Conservation (phyloP, 2,888 invertebrate genomes). For the Hedychridium roseum region DNA sequence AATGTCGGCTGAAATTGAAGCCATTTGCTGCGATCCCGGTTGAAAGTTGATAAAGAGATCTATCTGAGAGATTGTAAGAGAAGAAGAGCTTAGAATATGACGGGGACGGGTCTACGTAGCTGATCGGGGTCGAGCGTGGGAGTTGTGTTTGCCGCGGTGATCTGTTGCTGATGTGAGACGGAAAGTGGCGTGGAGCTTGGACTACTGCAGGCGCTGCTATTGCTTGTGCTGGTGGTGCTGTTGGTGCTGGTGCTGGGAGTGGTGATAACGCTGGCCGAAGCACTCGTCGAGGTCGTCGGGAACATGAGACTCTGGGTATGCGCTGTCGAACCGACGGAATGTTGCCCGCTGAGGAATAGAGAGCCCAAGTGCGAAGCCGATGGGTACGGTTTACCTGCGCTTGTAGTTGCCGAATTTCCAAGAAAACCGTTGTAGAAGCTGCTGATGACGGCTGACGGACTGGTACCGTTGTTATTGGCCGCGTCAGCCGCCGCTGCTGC, state of each 20-base stretch:
- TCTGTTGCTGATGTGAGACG: constrained; percentile 35
- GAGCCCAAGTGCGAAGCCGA: constrained; percentile 34
- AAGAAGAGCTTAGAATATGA: constrained; percentile 79
- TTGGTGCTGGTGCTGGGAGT: no score
- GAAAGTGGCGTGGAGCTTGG: constrained; percentile 44
- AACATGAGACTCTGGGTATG: constrained; percentile 65
- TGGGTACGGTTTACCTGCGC: constrained; percentile 66
- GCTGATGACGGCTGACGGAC: constrained; percentile 70
- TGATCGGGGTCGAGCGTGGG: constrained; percentile 65
- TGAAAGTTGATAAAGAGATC: no score
- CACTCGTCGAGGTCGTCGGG: constrained; percentile 18
- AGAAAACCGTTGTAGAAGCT: constrained; percentile 76
- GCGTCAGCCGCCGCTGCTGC: constrained; percentile 65
- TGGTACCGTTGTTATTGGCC: constrained; percentile 64
- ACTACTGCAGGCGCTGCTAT: constrained; percentile 49
- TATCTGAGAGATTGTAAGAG: no score
- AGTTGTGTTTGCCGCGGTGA: constrained; percentile 57
- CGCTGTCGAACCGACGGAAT: constrained; percentile 66
- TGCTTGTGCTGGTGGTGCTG: no score
- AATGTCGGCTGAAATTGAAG: no score
- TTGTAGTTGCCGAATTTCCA: constrained; percentile 66
- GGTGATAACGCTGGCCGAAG: constrained; percentile 15
- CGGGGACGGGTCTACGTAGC: constrained; percentile 75
- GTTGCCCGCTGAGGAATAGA: constrained; percentile 33
- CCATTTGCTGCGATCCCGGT: no score